Percentiles rank a stretch among this genome's conserved stretches.
These are phyloP conservation scores for Hetaerina titia DNA, from an alignment of 2,888 invertebrate genomes.

Conservation along the genomic window DNA sequence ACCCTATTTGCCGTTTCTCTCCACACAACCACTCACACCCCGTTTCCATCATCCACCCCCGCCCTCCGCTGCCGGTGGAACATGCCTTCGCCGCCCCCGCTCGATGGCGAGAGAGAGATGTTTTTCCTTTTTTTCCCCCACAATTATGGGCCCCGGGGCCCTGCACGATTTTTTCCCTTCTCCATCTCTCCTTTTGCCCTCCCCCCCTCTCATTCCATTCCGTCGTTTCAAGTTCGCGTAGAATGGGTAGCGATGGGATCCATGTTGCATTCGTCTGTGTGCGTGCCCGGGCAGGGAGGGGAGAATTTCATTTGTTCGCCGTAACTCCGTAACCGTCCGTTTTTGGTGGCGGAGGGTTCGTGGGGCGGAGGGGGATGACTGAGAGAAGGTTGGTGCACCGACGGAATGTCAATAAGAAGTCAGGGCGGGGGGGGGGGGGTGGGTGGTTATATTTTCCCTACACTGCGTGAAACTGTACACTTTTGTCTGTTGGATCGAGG, in stretches of 20 bases:
- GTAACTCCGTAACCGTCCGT: constrained; percentile 32
- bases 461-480: neutral
- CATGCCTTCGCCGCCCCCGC: constrained; percentile 6
- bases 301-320: constrained; percentile 22
- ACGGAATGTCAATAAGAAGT: constrained; percentile 32
- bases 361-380: neutral
- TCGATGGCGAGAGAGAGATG: neutral
- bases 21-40: neutral
- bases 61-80: neutral
- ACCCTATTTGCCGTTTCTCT: neutral
- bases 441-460: neutral
- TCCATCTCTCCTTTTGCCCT: neutral
- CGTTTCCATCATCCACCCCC: neutral
- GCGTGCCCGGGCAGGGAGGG: neutral
- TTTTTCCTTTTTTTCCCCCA: neutral
- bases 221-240: constrained; percentile 5
- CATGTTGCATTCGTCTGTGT: neutral
- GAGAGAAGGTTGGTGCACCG: neutral
- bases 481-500: neutral
- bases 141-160: constrained; percentile 1
- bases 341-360: neutral
- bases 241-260: neutral
- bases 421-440: neutral
- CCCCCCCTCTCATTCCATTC: neutral
- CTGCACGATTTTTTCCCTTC: neutral